Evolutionary conservation across 2,888 invertebrate genomes (phyloP).

Genomic region (Xanthorhoe spadicearia): DNA sequence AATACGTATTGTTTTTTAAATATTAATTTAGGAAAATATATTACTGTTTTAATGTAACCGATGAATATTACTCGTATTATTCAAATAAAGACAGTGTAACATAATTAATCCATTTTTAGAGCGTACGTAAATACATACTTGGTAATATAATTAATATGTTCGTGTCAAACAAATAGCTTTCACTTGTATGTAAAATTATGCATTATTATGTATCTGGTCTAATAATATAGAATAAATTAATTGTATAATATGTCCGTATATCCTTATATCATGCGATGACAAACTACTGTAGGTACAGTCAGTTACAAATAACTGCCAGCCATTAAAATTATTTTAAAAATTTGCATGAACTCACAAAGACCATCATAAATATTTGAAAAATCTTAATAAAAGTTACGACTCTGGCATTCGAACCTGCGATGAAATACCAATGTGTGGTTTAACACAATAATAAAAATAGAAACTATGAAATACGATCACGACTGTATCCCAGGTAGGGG

Average conservation of each 20-base stretch:
- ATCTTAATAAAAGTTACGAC: too few relatives aligned
- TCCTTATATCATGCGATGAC: not conserved
- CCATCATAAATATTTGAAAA: too few relatives aligned
- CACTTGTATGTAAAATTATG: conserved; percentile 12
- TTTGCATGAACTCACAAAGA: not conserved
- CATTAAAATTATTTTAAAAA: not conserved
- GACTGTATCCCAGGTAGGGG: too few relatives aligned
- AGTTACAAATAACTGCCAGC: not conserved
- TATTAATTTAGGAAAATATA: too few relatives aligned
- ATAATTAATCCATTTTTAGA: not conserved
- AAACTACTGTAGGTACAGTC: not conserved
- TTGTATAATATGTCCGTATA: conserved; percentile 16
- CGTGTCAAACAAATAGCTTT: conserved; percentile 21
- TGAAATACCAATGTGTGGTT: too few relatives aligned
- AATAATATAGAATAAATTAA: conserved; percentile 19
- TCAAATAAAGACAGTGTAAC: too few relatives aligned
- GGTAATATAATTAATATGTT: not conserved
- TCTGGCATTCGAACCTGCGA: too few relatives aligned
- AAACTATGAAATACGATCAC: too few relatives aligned
- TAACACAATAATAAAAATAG: too few relatives aligned
- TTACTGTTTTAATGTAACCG: too few relatives aligned
- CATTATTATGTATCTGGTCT: conserved; percentile 23
- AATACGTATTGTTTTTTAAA: too few relatives aligned
- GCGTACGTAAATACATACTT: conserved; percentile 21
- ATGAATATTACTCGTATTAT: too few relatives aligned